phyloP scores from a whole-genome alignment of 1,140 invertebrate genomes.

The Dreissena polymorpha region DNA sequence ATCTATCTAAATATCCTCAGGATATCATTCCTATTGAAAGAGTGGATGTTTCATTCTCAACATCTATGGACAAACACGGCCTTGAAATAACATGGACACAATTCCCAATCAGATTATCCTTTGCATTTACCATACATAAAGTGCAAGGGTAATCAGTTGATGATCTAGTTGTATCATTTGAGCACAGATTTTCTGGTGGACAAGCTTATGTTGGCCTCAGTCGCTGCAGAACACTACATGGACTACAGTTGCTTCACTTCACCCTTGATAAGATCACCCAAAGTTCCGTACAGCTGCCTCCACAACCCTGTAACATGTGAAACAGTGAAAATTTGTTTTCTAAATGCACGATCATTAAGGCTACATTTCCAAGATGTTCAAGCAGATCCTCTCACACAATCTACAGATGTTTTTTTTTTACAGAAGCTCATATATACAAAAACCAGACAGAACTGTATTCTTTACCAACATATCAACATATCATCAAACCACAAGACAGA shows the following conservation, averaged over 20 bases:
- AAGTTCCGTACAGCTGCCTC: conserved; percentile 27
- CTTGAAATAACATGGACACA: conserved; percentile 45
- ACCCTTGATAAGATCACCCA: conserved; percentile 18
- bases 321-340: conserved; percentile 4
- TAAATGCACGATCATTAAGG: conserved; percentile 42
- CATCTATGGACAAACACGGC: conserved; percentile 2
- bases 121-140: conserved; percentile 32
- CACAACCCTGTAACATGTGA: conserved; percentile 26
- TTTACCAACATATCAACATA: conserved; percentile 13
- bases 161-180: conserved; percentile 23
- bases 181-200: conserved; percentile 2
- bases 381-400: conserved; percentile 21
- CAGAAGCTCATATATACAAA: conserved; percentile 36
- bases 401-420: conserved; percentile 14
- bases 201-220: conserved; percentile 36
- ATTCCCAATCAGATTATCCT: conserved; percentile 26
- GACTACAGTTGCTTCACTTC: conserved; percentile 35
- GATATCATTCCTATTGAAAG: conserved; percentile 19
- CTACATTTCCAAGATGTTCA: conserved; percentile 30
- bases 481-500: not conserved
- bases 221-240: conserved; percentile 38
- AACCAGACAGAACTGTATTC: conserved; percentile 10
- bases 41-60: conserved; percentile 44
- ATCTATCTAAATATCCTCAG: conserved; percentile 8
- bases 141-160: conserved; percentile 31